Evolutionary conservation across 2,797 vertebrate genomes (phyloP).

Genomic region (Enteromius mattozi): DNA sequence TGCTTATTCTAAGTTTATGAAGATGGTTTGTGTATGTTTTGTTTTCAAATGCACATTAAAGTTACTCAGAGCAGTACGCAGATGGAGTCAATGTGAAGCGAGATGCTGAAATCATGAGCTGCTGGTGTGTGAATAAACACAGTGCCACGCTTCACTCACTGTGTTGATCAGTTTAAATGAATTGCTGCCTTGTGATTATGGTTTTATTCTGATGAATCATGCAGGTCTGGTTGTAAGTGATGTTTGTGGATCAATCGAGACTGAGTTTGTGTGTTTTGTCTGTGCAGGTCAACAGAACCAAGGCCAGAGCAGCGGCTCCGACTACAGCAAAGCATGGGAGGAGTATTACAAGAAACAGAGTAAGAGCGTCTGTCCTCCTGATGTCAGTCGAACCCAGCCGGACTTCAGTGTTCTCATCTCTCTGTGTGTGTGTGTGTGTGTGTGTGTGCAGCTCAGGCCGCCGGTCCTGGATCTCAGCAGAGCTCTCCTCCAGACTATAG

Average conservation of each 20-base stretch:
- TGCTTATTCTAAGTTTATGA: neutral
- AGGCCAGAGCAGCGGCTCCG: slow-evolving; percentile 88
- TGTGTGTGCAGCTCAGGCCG: slow-evolving; percentile 82
- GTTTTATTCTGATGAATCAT: too few relatives aligned
- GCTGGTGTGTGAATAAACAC: neutral
- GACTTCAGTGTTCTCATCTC: neutral
- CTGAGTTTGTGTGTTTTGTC: neutral
- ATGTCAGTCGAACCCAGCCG: neutral
- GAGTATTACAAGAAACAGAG: slow-evolving; percentile 95
- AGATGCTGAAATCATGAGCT: neutral
- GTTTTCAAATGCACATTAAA: neutral
- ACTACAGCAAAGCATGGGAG: slow-evolving; percentile 96
- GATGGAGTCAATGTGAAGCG: neutral
- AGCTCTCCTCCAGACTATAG: slow-evolving; percentile 94
- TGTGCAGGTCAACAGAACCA: slow-evolving; percentile 91
- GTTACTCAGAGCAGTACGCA: neutral
- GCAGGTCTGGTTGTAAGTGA: neutral
- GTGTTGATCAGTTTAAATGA: neutral
- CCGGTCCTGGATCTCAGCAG: slow-evolving; percentile 89
- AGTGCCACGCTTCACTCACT: neutral
- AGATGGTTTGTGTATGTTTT: neutral
- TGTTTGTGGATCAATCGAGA: neutral
- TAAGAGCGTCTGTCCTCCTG: slow-evolving; percentile 66
- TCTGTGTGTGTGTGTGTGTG: too few relatives aligned
- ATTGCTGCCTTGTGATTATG: neutral